Base-by-base conservation (phyloP, 2,888 invertebrate species). In the Drosophila falleni region DNA sequence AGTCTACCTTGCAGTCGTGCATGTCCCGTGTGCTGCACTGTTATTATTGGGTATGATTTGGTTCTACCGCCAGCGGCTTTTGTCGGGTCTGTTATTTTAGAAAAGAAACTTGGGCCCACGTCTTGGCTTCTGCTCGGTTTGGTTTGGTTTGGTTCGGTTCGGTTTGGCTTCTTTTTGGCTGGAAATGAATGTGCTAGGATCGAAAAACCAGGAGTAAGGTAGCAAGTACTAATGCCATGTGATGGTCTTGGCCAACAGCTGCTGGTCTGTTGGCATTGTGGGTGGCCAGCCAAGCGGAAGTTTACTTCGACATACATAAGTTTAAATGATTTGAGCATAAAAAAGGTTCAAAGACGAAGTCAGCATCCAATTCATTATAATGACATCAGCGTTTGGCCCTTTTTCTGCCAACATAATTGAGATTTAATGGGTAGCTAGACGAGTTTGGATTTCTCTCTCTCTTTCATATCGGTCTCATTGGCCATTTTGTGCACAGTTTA, bases 291-390 rank as follows among this genome's bases (percentile, higher is more conserved):
- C 67, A 71, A 49, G 82, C 82, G 88, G 37, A 77, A 87, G 79
- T 82, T 63, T 50, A 65, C 65, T 44, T 71, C 72, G 49, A 67
- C 78, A 71, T 51, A 72, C 66, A 79, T 75, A 77, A 87, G 84
- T 87, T 86, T 74, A 75, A 87, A 85, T 87, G 80, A 85, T 84
- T 87, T 86, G 71, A 53, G 59, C 71, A 70, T 56, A 68, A 74
- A 70, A 70, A 87, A 87, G 83, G 86, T 84, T 84, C 83, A 84
- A 84, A 84, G 87, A 56, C 70, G 51, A 78, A 71, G 58, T 58
- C 65, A 59, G 73, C 78, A 53, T 47, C 53, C 84, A 81, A 85
- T 83, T 84, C 88, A 85, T 83, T 83, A 85, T 81, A 83, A 79
- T 87, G 87, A 87, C 87, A 87, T 83, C 85, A 87, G 69, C 74